Base-by-base conservation (phyloP, 1,140 invertebrate species). In the Pseudomyrmex pallidus region DNA sequence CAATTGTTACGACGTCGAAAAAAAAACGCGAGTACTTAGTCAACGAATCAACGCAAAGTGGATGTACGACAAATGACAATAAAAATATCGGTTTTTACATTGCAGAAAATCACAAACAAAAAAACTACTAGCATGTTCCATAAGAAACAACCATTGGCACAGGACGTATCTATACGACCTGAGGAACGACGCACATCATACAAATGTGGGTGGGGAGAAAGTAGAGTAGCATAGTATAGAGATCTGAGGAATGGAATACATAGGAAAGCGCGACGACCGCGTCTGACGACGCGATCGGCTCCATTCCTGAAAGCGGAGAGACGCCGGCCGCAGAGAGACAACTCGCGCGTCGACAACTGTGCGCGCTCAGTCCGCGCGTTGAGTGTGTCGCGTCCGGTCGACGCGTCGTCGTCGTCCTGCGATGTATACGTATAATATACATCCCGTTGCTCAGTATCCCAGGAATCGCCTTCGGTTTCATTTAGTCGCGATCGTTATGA, bases 341-440 rank as follows among this genome's bases (percentile, higher is more conserved):
- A 76, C 68, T 72, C 85, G 59, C 20, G 54, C 62, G 67, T 25
- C 86, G 68, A 82, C 35, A 5, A 74, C 68, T 77, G 57, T 59
- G 61, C 86, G 61, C 86, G 76, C 52, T 80, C 87, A 89, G 87
- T 89, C 85, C 67, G 87, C 80, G 80, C 68, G 84, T 61, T 76
- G 87, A 89, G 82, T 82, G 84, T 89, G 85, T 35, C 87, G 88
- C 76, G 88, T 73, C 54, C 85, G 82, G 88, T 89, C 72, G 84
- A 54, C 68, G 25, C 61, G 25, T 15, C 13, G n/a, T 56, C 35
- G 35, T 82, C 64, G 20, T 70, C 20, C 61, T 72, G 70, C 35
- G n/a, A 57, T 57, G 20, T 9, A 59, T 22, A 17, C 35, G 7
- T 35, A 35, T 35, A 35, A 35, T 35, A 35, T 35, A 64, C 13